Conservation (phyloP, 2,797 vertebrate genomes). For the Xenopus petersii region DNA sequence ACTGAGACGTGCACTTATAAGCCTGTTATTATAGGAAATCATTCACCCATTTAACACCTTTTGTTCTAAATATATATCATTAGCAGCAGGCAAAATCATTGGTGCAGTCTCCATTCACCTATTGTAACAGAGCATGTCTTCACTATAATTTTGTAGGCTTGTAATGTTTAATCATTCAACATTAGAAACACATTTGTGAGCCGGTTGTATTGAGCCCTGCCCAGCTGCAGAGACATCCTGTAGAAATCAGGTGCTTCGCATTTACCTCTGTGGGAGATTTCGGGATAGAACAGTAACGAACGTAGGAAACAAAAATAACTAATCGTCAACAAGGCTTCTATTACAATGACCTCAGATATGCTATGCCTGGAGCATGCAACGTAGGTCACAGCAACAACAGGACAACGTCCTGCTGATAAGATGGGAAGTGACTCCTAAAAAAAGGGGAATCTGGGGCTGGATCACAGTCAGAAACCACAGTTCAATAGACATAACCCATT, state of each 20-base stretch:
- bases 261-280: too few species aligned
- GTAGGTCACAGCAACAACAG: constrained; percentile 17
- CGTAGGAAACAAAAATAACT: constrained; percentile 2
- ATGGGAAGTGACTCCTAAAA: constrained; percentile 30
- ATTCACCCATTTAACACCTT: constrained; percentile 18
- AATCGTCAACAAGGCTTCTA: constrained; percentile 5
- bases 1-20: constrained; percentile 1
- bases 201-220: too few species aligned
- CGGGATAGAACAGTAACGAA: too few species aligned
- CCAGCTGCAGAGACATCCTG: too few species aligned
- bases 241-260: too few species aligned
- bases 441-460: constrained; percentile 30
- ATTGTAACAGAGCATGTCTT: not conserved
- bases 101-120: not conserved
- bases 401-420: constrained; percentile 38
- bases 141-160: not conserved
- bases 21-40: constrained; percentile 11
- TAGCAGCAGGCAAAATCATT: not conserved
- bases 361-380: not conserved
- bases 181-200: too few species aligned
- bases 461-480: constrained; percentile 23
- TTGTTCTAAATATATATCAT: constrained; percentile 13
- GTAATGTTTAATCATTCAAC: not conserved
- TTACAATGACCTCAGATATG: constrained; percentile 25
- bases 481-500: not conserved